phyloP scores from a whole-genome alignment of 2,888 invertebrate species.

The Limnephilus marmoratus region DNA sequence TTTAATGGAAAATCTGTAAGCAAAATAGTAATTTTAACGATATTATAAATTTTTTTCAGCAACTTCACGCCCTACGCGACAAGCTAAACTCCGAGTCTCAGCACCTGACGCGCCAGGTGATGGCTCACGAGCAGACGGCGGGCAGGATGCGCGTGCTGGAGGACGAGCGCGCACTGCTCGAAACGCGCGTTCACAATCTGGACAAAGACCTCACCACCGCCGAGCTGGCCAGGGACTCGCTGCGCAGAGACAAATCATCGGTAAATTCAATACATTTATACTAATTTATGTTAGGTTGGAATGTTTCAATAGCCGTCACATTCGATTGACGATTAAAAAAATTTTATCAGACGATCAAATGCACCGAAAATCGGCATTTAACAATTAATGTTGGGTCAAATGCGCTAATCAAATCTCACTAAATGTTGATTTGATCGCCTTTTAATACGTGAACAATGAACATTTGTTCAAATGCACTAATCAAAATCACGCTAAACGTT shows the following conservation, averaged over 20 bases:
- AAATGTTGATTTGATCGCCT: too few species aligned
- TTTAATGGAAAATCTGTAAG: too few species aligned
- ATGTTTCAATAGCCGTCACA: too few species aligned
- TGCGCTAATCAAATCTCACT: too few species aligned
- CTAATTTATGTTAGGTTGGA: too few species aligned
- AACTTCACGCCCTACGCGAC: conserved; percentile 86
- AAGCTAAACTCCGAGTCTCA: conserved; percentile 85
- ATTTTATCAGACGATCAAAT: too few species aligned
- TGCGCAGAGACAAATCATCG: conserved; percentile 86
- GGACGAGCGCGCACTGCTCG: conserved; percentile 85
- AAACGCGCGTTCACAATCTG: conserved; percentile 85
- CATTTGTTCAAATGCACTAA: too few species aligned
- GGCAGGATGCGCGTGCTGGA: conserved; percentile 83
- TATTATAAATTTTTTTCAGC: conserved; percentile 73
- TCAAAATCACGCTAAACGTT: too few species aligned
- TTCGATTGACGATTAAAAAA: too few species aligned
- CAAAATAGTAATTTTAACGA: background rate
- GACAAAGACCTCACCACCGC: conserved; percentile 87
- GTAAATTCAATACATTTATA: conserved; percentile 73
- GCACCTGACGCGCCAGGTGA: conserved; percentile 83
- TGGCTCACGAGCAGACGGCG: conserved; percentile 81
- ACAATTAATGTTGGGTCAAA: too few species aligned
- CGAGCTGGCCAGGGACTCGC: conserved; percentile 84
- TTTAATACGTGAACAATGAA: too few species aligned
- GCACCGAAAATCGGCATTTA: too few species aligned